Base-by-base conservation (phyloP, 2,888 invertebrate species). In the Dorcus parallelipipedus region DNA sequence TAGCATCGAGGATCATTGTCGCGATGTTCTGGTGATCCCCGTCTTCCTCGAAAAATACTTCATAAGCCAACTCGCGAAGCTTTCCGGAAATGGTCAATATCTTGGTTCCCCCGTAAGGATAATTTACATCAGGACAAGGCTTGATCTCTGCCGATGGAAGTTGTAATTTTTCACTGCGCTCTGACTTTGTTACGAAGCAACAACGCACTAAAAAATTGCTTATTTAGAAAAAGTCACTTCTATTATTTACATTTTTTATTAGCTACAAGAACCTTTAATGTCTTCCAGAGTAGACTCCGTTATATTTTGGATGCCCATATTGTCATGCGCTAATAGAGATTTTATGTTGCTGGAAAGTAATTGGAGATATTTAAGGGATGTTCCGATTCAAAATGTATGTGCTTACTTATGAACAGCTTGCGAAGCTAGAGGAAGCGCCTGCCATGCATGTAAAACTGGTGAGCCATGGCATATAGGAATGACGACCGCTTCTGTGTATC, bases 391-490 rank as follows among this genome's bases (percentile, higher is more conserved):
- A 14, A 14, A 20, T 20, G 20, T 2, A 20, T 76, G 76, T 38
- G 84, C 82, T 80, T 83, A 89, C 76, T 80, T 81, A 67, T 90
- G 89, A 56, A 93, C 79, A 3, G 88, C 85, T 73, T 85, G 83
- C 10, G 89, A 88, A 9, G 87, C 97, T 41, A 92, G 81, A 43
- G 93, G 90, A 68, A 90, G 83, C 48, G 91, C 85, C 78, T 95
- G 91, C 83, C 93, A 87, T 2, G 93, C 91, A 71, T 87, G 87
- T 45, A 97, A 80, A 59, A 97, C 84, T 42, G 95, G 92, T 50
- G 92, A 86, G 2, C 95, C 91, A 79, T 94, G 90, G 71, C 89
- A 95, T 69, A 97, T 88, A 60, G 93, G 93, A 69, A 93, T 84
- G 9, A 90, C 85, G 58, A 79, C 86, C 0, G 91, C 89, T 78